Evolutionary conservation across 2,113 vertebrate species (phyloP).

Genomic region (Cebidichthys violaceus): DNA sequence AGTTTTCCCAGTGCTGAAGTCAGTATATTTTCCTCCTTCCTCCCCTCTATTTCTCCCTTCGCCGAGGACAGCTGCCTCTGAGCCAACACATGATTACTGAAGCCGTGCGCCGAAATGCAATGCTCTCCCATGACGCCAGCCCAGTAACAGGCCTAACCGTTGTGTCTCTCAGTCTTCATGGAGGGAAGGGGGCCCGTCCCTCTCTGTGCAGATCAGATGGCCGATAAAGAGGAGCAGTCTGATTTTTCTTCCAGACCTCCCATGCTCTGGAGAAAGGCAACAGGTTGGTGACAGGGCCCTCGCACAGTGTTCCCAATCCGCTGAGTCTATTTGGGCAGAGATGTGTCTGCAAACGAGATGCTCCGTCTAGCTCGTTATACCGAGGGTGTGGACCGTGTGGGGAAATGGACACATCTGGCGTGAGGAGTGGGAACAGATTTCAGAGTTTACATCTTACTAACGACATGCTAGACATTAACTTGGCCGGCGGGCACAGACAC

Average conservation of each 20-base stretch:
- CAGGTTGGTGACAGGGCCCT: conserved; percentile 71
- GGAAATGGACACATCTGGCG: conserved; percentile 74
- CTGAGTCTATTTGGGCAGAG: conserved; percentile 77
- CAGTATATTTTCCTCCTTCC: conserved; percentile 73
- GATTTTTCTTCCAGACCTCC: conserved; percentile 58
- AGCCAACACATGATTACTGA: conserved; percentile 76
- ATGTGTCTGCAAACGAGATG: conserved; percentile 75
- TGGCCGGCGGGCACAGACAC: conserved; percentile 50
- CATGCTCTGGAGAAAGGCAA: conserved; percentile 65
- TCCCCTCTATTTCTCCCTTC: conserved; percentile 57
- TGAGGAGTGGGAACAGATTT: conserved; percentile 66
- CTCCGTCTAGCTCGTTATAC: conserved; percentile 75
- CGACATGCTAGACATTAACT: conserved; percentile 68
- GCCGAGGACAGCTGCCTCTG: conserved; percentile 61
- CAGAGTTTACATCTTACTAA: conserved; percentile 70
- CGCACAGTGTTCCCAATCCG: conserved; percentile 63
- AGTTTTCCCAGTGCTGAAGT: conserved; percentile 78
- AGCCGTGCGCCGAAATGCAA: conserved; percentile 63
- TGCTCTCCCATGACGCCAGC: conserved; percentile 55
- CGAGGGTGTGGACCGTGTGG: conserved; percentile 71
- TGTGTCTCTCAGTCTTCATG: conserved; percentile 45
- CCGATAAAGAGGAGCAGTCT: conserved; percentile 22
- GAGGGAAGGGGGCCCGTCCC: conserved; percentile 34
- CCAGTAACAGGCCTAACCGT: conserved; percentile 41
- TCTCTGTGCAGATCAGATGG: conserved; percentile 62